These are phyloP conservation scores for Fragariocoptes setiger DNA, from an alignment of 1,140 invertebrate genomes.

Conservation along the genomic window DNA sequence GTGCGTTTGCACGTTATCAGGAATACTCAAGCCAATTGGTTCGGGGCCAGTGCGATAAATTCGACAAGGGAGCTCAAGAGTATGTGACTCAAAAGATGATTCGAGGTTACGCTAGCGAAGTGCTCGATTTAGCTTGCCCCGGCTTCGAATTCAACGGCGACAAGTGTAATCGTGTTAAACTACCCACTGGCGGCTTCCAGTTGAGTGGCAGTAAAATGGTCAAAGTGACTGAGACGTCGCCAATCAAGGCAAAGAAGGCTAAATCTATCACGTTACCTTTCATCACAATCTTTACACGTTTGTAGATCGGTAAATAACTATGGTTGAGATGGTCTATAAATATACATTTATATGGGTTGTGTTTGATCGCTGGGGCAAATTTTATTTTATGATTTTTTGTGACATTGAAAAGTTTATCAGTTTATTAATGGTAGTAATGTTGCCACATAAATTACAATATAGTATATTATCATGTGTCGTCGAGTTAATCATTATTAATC, in stretches of 20 bases:
- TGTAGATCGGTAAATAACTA: too few relatives aligned
- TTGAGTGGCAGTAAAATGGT: slow-evolving; percentile 1
- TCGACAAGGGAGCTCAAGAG: slow-evolving; percentile 5
- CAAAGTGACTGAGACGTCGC: background rate
- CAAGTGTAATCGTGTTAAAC: slow-evolving; percentile 5
- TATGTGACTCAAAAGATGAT: slow-evolving; percentile 8
- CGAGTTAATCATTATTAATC: too few relatives aligned
- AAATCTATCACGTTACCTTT: slow-evolving; percentile 5
- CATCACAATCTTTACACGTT: slow-evolving; percentile 5
- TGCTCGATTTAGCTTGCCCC: slow-evolving; percentile 7
- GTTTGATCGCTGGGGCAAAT: too few relatives aligned
- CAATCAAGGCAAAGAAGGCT: background rate
- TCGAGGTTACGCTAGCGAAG: slow-evolving; percentile 7
- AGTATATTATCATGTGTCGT: too few relatives aligned
- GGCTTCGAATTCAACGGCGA: slow-evolving; percentile 6
- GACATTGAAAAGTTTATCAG: too few relatives aligned
- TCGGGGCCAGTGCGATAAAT: slow-evolving; percentile 1
- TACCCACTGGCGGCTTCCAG: slow-evolving; percentile 6
- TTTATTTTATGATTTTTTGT: too few relatives aligned
- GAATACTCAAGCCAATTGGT: slow-evolving; percentile 1
- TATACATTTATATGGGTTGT: too few relatives aligned
- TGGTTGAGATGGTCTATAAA: too few relatives aligned
- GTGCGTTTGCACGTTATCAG: slow-evolving; percentile 5
- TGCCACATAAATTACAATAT: too few relatives aligned
- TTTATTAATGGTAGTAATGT: too few relatives aligned